These are phyloP conservation scores for Catamblyrhynchus diadema DNA, from an alignment of 2,797 vertebrate genomes.

Conservation along the genomic window DNA sequence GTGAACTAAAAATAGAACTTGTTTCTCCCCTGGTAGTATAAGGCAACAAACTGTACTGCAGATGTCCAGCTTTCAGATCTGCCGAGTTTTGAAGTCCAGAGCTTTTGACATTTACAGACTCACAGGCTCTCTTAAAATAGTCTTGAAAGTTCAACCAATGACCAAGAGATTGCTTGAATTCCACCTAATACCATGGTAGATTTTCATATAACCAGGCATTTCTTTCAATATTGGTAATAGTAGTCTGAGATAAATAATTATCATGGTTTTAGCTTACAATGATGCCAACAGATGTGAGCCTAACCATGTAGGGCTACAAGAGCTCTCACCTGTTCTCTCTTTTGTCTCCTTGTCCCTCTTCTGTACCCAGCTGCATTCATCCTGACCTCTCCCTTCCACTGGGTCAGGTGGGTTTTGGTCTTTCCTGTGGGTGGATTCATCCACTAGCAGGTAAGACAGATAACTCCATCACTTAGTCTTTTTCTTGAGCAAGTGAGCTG, in stretches of 20 bases:
- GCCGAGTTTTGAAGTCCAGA: background rate
- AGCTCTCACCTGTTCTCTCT: background rate
- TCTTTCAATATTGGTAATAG: background rate
- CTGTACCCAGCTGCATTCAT: background rate
- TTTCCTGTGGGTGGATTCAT: background rate
- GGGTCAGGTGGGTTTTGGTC: background rate
- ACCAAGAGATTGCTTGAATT: background rate
- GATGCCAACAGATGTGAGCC: background rate
- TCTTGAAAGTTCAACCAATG: background rate
- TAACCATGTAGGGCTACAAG: background rate
- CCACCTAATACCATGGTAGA: background rate
- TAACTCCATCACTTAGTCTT: background rate
- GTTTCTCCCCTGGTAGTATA: slow-evolving; percentile 43
- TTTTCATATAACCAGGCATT: background rate
- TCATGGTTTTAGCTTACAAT: background rate
- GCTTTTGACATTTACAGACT: slow-evolving; percentile 39
- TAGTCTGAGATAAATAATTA: background rate
- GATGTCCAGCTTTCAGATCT: slow-evolving; percentile 51
- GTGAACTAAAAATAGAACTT: slow-evolving; percentile 59
- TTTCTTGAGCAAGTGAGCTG: background rate
- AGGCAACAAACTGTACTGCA: slow-evolving; percentile 29
- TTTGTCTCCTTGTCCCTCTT: background rate
- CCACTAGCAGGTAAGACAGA: background rate
- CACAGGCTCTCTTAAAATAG: slow-evolving; percentile 22
- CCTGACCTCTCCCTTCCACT: background rate